Evolutionary conservation across 2,888 invertebrate genomes (phyloP), one percentile per base, ranked within the genome.

Genomic region (Ctena decussata): DNA sequence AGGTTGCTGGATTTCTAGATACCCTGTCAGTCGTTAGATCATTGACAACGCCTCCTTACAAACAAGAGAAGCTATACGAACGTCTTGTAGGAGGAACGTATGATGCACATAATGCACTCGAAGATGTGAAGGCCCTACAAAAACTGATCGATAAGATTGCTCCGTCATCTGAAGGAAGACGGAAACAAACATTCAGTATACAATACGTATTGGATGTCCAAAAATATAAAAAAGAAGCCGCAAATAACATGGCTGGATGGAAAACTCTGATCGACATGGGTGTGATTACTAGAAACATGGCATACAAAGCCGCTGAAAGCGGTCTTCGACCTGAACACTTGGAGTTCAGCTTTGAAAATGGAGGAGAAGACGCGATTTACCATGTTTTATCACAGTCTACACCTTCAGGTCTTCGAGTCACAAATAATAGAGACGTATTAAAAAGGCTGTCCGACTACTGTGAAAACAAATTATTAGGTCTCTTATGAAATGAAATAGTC

Each of bases 1-100:
- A 70, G 39, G 70, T 70, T 5, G 70, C 70, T 27, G 70, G 70
- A n/a, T 70, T 70, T 70, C 24, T 70, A 35, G 70, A 70, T 37
- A 70, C 70, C 6, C 8, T 70, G 6, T 2, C 37, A 21, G 2
- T 70, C 3, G 32, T 70, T 41, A 37, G 70, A 70, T 27, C 5
- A n/a, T 37, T 5, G 70, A 70, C 37, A 2, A 12, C 11, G 32
- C 37, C 39, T 32, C 18, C 70, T 2, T 41, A 70, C 30, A 41
- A 37, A 24, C 70, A 70, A 41, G 70, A 39, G n/a, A n/a, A 37
- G 21, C 70, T 70, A n/a, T 37, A 39, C 30, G n/a, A 41, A 37
- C 37, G 70, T 6, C 8, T 37, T 8, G 24, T 70, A 32, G 35
- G 24, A 8, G 70, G 24, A 3, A 32, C 12, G 18, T 70, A 70